A percentile compares a stretch with the other conserved stretches of the same genome.
Conservation (phyloP, 92 coral and sea anemone species). For the Micromussa lordhowensis region DNA sequence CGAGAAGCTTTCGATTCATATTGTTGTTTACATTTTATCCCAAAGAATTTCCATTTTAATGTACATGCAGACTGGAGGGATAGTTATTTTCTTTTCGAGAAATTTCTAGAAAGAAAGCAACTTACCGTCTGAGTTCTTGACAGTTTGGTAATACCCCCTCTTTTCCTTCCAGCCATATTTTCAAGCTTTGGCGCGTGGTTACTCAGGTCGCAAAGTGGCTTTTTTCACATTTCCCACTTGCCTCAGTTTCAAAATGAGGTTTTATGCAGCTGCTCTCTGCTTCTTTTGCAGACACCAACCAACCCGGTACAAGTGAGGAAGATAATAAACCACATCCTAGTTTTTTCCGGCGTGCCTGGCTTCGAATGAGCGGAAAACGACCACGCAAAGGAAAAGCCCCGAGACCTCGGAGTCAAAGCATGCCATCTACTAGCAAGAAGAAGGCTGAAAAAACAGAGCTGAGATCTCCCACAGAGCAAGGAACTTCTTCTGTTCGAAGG, state of each 20-base stretch:
- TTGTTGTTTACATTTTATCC: too few species aligned
- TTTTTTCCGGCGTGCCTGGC: conserved; percentile 77
- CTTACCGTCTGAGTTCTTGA: not conserved
- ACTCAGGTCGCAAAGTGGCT: not conserved
- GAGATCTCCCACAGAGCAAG: conserved; percentile 4
- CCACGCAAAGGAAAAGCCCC: conserved; percentile 37
- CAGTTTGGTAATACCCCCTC: not conserved
- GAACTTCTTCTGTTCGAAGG: conserved; percentile 17
- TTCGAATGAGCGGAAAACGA: conserved; percentile 62
- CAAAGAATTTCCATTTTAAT: too few species aligned
- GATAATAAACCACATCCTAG: conserved; percentile 41
- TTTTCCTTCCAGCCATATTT: not conserved
- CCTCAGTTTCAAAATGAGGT: not conserved
- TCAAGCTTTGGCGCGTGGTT: not conserved
- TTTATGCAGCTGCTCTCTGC: not conserved
- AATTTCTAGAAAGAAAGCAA: not conserved
- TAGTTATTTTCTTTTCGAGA: too few species aligned
- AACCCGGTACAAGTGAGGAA: conserved; percentile 28
- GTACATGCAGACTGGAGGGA: too few species aligned
- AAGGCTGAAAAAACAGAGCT: conserved; percentile 23
- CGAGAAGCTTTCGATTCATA: too few species aligned
- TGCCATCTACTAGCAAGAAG: conserved; percentile 47
- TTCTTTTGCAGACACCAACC: conserved; percentile 26
- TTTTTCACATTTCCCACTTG: not conserved
- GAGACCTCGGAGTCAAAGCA: conserved; percentile 74